phyloP scores from a whole-genome alignment of 2,113 vertebrate species.

The Triplophysa rosa region DNA sequence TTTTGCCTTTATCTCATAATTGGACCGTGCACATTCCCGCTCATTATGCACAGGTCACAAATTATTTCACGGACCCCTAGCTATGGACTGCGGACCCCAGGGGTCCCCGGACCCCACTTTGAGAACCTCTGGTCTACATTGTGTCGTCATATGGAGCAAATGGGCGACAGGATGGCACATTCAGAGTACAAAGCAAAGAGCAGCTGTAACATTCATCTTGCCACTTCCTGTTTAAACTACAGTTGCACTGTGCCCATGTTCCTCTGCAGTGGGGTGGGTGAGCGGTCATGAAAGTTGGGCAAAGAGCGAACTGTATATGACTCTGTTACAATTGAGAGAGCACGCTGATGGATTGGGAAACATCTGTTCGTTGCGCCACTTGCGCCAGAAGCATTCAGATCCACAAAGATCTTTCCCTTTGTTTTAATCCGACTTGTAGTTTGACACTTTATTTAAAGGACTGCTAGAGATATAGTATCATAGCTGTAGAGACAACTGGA shows the following conservation, averaged over 20 bases:
- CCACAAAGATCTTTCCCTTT: not conserved
- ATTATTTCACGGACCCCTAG: too few relatives aligned
- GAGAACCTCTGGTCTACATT: too few relatives aligned
- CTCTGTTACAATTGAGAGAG: not conserved
- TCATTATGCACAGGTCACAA: too few relatives aligned
- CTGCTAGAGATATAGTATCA: slow-evolving; percentile 1
- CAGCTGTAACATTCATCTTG: slow-evolving; percentile 33
- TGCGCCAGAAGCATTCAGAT: not conserved
- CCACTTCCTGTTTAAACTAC: slow-evolving; percentile 1
- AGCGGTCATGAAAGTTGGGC: slow-evolving; percentile 16
- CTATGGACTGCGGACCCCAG: too few relatives aligned
- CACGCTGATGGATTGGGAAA: not conserved
- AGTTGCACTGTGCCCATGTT: not conserved
- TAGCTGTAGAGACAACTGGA: slow-evolving; percentile 47
- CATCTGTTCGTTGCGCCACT: not conserved
- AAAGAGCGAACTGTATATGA: slow-evolving; percentile 12
- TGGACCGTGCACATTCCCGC: too few relatives aligned
- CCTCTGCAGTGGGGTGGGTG: slow-evolving; percentile 24
- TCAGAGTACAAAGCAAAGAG: slow-evolving; percentile 50
- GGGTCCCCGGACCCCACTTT: too few relatives aligned
- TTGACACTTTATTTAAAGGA: slow-evolving; percentile 32
- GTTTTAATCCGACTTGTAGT: not conserved
- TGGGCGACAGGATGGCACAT: slow-evolving; percentile 37
- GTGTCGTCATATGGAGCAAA: too few relatives aligned
- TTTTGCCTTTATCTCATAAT: too few relatives aligned